Percentiles rank a stretch among this genome's conserved stretches.
Conservation (phyloP, 2,797 vertebrate species). For the Melanogrammus aeglefinus region DNA sequence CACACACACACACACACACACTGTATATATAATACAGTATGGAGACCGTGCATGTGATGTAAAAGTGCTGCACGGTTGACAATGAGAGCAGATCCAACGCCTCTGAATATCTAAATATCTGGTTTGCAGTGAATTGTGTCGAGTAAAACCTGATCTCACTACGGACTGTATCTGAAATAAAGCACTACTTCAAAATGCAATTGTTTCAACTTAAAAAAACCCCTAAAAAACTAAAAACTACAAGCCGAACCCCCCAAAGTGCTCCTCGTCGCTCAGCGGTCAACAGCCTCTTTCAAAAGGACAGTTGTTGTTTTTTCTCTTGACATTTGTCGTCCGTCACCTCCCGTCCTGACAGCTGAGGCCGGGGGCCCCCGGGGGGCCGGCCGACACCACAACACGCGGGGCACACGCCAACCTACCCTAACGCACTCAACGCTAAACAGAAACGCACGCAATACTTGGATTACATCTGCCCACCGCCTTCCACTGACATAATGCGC, state of each 20-base stretch:
- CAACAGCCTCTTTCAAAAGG: not conserved
- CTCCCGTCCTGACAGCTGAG: conserved; percentile 51
- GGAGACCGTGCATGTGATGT: not conserved
- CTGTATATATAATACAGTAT: not conserved
- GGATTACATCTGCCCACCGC: conserved; percentile 76
- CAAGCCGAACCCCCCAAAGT: not conserved
- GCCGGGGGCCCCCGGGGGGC: conserved; percentile 58
- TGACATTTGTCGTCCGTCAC: conserved; percentile 21
- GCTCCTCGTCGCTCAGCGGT: not conserved
- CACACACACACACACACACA: not conserved
- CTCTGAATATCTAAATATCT: not conserved
- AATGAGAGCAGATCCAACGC: not conserved
- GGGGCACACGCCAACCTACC: conserved; percentile 71
- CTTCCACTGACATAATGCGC: conserved; percentile 82
- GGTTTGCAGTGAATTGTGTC: not conserved
- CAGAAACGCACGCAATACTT: conserved; percentile 77
- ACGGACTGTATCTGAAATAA: not conserved
- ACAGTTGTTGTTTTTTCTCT: not conserved
- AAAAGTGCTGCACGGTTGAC: not conserved
- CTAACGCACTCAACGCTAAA: conserved; percentile 66
- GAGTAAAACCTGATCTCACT: not conserved
- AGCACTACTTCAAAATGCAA: not conserved
- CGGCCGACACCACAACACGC: conserved; percentile 63
- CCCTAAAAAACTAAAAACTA: not conserved
- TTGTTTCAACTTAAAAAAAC: not conserved